Conservation (phyloP, 2,797 vertebrate genomes). For the Brachymystax lenok region DNA sequence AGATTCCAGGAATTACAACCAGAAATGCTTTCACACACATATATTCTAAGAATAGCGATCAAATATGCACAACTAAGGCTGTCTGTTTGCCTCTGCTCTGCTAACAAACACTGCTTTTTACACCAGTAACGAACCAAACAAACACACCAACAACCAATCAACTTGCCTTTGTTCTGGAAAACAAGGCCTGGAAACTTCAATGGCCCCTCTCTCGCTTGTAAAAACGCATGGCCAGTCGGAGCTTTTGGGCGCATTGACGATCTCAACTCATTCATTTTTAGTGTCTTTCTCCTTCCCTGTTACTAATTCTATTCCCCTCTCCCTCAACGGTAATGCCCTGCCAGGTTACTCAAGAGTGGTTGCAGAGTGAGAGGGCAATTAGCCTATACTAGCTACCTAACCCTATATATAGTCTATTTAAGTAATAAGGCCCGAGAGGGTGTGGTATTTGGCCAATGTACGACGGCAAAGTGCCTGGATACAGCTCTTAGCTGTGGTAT, state of each 20-base stretch:
- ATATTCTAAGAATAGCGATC: neutral
- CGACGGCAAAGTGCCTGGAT: no score
- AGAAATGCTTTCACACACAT: no score
- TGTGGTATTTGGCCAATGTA: neutral
- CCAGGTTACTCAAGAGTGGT: constrained; percentile 33
- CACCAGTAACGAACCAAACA: neutral
- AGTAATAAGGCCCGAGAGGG: neutral
- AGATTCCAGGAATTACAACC: neutral
- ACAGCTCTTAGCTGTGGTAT: no score
- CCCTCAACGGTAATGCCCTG: constrained; percentile 62
- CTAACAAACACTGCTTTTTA: neutral
- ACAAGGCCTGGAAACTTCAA: constrained; percentile 44
- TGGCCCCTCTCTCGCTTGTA: constrained; percentile 22
- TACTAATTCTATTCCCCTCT: constrained; percentile 44
- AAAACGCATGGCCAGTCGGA: constrained; percentile 20
- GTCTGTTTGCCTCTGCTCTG: neutral
- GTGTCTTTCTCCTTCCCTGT: constrained; percentile 20
- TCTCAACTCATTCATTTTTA: constrained; percentile 73
- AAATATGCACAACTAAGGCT: neutral
- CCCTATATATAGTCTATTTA: neutral
- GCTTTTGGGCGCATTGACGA: constrained; percentile 24
- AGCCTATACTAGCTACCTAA: constrained; percentile 51
- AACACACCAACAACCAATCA: constrained; percentile 1
- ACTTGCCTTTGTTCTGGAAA: constrained; percentile 18
- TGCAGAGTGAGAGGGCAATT: constrained; percentile 62